phyloP scores from a whole-genome alignment of 1,140 invertebrate species.

The Macrobrachium rosenbergii region DNA sequence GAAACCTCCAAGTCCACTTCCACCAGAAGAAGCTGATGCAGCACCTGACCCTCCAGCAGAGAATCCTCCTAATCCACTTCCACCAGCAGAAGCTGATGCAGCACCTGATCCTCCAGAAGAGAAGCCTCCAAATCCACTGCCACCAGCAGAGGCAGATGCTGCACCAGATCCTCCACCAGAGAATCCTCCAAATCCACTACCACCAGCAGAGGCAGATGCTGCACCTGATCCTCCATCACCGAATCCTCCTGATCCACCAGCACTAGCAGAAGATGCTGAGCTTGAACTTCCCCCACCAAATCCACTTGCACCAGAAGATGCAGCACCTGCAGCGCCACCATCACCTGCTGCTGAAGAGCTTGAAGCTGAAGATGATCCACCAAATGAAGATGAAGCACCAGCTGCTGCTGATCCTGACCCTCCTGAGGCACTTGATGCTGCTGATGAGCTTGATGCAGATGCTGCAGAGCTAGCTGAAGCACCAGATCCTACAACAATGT shows the following conservation, averaged over 20 bases:
- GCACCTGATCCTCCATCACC: no score
- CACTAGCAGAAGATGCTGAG: no score
- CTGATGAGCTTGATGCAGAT: no score
- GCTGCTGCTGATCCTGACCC: no score
- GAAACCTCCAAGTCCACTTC: no score
- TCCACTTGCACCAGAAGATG: background rate
- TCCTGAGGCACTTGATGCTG: no score
- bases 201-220: background rate
- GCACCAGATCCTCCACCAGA: background rate
- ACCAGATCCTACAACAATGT: conserved; percentile 52
- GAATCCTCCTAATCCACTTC: background rate
- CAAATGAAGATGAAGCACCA: no score
- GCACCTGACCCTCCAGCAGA: background rate
- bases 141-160: background rate
- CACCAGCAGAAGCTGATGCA: background rate
- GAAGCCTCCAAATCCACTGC: background rate
- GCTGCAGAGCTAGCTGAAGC: conserved; percentile 28
- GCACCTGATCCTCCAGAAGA: background rate
- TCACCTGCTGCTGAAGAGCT: conserved; percentile 35
- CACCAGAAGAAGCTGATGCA: no score
- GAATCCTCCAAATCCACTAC: background rate
- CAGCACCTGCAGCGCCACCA: background rate
- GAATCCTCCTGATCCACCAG: no score
- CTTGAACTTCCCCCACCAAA: no score
- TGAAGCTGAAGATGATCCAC: background rate